Conservation (phyloP, 2,113 vertebrate genomes). For the Chamaea fasciata region DNA sequence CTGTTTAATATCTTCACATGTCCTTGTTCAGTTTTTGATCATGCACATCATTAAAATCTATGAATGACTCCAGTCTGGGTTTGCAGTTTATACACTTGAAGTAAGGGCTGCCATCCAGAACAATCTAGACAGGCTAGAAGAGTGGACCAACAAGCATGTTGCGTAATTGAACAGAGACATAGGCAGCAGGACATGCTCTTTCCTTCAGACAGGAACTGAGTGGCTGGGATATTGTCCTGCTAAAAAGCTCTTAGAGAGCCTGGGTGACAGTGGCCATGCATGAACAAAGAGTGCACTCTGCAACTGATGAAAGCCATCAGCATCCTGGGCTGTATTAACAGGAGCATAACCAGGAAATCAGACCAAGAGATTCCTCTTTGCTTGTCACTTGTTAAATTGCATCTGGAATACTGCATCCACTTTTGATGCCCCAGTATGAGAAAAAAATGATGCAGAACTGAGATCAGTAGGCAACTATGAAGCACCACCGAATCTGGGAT, state of each 20-base stretch:
- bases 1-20: neutral
- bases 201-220: neutral
- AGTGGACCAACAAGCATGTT: neutral
- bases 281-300: neutral
- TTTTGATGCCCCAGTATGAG: neutral
- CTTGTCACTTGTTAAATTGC: neutral
- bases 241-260: neutral
- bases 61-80: neutral
- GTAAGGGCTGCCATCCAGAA: neutral
- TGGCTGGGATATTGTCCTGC: neutral
- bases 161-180: neutral
- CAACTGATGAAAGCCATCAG: neutral
- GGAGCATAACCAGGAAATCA: neutral
- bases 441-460: neutral
- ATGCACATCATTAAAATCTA: neutral
- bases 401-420: neutral
- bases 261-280: neutral
- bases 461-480: neutral
- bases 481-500: neutral
- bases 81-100: neutral
- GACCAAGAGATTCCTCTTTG: neutral
- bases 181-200: neutral
- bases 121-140: neutral
- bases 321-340: neutral
- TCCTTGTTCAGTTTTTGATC: neutral